These are phyloP conservation scores for Uromys caudimaculatus DNA, from an alignment of 2,797 vertebrate genomes.

Conservation along the genomic window DNA sequence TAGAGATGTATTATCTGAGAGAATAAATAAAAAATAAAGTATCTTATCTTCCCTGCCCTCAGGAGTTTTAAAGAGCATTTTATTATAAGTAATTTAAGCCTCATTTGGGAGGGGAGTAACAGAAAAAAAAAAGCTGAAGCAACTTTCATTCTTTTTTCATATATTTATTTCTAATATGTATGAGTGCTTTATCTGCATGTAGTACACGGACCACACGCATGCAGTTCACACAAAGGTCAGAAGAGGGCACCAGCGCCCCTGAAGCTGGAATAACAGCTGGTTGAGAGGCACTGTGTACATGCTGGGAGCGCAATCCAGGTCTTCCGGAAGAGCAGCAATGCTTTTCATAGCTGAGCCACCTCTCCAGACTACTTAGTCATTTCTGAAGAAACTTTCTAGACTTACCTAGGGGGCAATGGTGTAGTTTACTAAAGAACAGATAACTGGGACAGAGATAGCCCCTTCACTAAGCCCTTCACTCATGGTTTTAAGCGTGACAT, in stretches of 20 bases:
- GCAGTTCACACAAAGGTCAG: background rate
- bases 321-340: background rate
- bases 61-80: constrained; percentile 26
- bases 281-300: background rate
- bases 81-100: constrained; percentile 50
- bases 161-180: background rate
- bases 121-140: background rate
- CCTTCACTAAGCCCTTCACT: background rate
- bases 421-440: background rate
- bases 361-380: background rate
- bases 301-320: background rate
- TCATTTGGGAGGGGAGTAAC: background rate
- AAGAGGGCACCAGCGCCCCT: background rate
- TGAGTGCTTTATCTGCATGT: background rate
- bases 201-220: background rate
- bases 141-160: background rate
- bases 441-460: background rate
- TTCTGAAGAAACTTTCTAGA: constrained; percentile 61
- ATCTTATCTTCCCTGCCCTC: constrained; percentile 27
- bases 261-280: background rate
- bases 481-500: background rate
- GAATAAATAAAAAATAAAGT: background rate
- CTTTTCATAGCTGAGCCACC: background rate
- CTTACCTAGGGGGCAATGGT: constrained; percentile 1
- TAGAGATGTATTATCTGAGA: background rate